Evolutionary conservation across 2,797 vertebrate species (phyloP), one percentile per base, ranked within the genome.

Genomic region (Hoplostethus mediterraneus): DNA sequence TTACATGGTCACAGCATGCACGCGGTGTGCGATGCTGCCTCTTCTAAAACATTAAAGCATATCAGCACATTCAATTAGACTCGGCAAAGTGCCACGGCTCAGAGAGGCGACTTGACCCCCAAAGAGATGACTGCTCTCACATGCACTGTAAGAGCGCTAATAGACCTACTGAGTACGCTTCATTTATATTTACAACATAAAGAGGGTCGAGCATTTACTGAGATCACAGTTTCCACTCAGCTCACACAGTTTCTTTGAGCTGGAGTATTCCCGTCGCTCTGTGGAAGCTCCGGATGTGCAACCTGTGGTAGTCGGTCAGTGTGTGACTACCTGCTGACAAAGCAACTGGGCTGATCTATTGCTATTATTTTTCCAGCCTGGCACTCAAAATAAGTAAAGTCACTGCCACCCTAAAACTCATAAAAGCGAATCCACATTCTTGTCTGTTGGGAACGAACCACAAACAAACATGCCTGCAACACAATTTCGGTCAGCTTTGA

Each of bases 1-100:
- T 21, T 21, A 21, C 21, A 21, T 21, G 21, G 0, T 9, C 17
- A 25, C 17, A 51, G 45, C 9, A 42, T 21, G 3, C 11, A 67
- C 28, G 12, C 21, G 5, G 6, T 36, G 28, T 6, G 21, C 40
- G 8, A 16, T 25, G 52, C n/a, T 56, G 0, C 45, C 58, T 38
- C 30, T 58, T 68, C 28, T 54, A 48, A 77, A 78, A 47, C 59
- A 71, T 66, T 36, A 74, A 63, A 66, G 38, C 42, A 13, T 59
- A 31, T 14, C 7, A 31, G 66, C 62, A 30, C 25, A 47, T 59
- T 60, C 57, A 56, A 2, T 69, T 69, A 8, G 25, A 65, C 45
- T 56, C 42, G 21, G 21, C 21, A 21, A 21, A 54, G 9, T 17
- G 14, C 16, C 31, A 8, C 56, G 45, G 48, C 3, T 3, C 45